These are phyloP conservation scores for Chaenodraco wilsoni DNA, from an alignment of 2,797 vertebrate genomes.

Conservation along the genomic window DNA sequence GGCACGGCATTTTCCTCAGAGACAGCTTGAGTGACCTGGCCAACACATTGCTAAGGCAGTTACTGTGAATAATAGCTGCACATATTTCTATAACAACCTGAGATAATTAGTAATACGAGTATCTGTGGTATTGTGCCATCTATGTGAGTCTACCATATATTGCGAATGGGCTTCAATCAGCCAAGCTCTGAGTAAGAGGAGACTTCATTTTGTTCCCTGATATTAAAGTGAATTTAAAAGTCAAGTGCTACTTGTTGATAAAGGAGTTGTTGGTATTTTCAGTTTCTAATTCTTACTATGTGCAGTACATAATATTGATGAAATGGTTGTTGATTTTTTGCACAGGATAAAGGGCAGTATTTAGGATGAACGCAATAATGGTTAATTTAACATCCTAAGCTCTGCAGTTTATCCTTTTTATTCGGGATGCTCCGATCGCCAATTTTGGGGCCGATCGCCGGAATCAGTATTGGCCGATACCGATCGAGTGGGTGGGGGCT, in stretches of 20 bases:
- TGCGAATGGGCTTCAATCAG: conserved; percentile 37
- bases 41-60: conserved; percentile 53
- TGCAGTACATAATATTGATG: no score
- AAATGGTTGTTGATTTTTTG: no score
- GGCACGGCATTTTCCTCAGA: conserved; percentile 63
- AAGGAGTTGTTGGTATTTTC: no score
- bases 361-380: no score
- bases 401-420: no score
- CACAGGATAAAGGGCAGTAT: no score
- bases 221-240: conserved; percentile 22
- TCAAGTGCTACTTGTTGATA: neutral
- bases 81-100: conserved; percentile 62
- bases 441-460: no score
- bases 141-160: conserved; percentile 46
- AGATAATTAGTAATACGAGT: conserved; percentile 52
- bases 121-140: conserved; percentile 39
- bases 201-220: conserved; percentile 16
- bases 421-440: no score
- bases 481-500: no score
- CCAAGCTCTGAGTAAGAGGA: conserved; percentile 29
- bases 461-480: no score
- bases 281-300: no score
- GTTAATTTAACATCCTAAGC: no score
- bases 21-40: conserved; percentile 51
- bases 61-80: conserved; percentile 54